Conservation (phyloP, 2,797 vertebrate species). For the Lagodon rhomboides region DNA sequence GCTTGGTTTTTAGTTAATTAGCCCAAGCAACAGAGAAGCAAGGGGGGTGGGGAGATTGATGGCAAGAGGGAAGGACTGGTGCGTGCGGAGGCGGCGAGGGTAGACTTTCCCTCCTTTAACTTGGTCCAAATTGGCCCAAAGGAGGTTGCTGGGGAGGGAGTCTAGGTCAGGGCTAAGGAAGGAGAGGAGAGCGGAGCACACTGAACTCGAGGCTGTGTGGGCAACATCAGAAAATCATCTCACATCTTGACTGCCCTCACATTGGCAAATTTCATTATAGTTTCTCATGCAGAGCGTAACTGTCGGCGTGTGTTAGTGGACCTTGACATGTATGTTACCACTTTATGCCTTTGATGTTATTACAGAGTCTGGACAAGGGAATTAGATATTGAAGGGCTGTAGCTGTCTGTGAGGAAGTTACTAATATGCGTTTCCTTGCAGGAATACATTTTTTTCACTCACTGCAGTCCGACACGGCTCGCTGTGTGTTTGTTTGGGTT, state of each 20-base stretch:
- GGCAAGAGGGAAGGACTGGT: slow-evolving; percentile 56
- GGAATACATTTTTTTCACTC: slow-evolving; percentile 11
- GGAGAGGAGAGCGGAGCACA: slow-evolving; percentile 51
- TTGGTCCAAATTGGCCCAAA: slow-evolving; percentile 83
- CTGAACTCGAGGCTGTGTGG: slow-evolving; percentile 53
- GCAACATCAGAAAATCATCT: slow-evolving; percentile 57
- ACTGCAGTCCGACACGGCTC: neutral
- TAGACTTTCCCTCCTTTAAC: slow-evolving; percentile 80
- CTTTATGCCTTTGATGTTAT: slow-evolving; percentile 35
- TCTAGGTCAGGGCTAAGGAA: slow-evolving; percentile 67
- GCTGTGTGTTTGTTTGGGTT: neutral
- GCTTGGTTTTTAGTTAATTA: slow-evolving; percentile 85
- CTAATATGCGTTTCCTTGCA: slow-evolving; percentile 9
- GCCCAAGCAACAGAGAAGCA: slow-evolving; percentile 55
- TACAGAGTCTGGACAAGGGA: slow-evolving; percentile 32
- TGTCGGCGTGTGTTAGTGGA: slow-evolving; percentile 45
- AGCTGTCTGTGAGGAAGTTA: slow-evolving; percentile 16
- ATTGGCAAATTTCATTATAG: slow-evolving; percentile 42
- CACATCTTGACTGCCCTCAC: slow-evolving; percentile 43
- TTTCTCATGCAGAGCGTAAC: slow-evolving; percentile 38
- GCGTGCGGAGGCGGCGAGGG: slow-evolving; percentile 45
- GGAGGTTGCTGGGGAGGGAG: slow-evolving; percentile 69
- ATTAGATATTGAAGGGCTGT: slow-evolving; percentile 12
- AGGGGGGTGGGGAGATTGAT: slow-evolving; percentile 52
- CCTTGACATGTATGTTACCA: slow-evolving; percentile 45